Evolutionary conservation across 1,140 invertebrate species (phyloP).

Genomic region (Druon quercuslanigerum): DNA sequence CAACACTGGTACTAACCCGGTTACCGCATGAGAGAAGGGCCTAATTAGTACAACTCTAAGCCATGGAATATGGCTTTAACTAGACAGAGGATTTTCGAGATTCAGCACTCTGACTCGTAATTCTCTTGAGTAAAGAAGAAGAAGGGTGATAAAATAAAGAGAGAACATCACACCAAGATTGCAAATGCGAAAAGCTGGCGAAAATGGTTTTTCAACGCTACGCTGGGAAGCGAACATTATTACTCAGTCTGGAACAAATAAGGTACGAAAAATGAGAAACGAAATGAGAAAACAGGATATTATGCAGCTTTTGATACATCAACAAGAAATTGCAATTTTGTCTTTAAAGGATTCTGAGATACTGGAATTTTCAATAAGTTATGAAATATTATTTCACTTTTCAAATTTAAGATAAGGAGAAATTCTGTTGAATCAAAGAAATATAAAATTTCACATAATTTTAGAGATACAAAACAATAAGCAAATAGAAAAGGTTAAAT

Average conservation of each 20-base stretch:
- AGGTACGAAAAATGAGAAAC: background rate
- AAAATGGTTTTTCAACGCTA: background rate
- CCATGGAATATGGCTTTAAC: background rate
- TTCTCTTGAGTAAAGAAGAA: background rate
- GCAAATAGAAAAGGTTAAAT: too few species aligned
- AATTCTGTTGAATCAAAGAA: too few species aligned
- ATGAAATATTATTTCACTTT: too few species aligned
- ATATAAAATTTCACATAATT: too few species aligned
- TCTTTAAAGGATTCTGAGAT: too few species aligned
- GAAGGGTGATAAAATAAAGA: constrained; percentile 13
- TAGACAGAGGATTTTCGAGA: constrained; percentile 1
- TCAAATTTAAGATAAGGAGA: too few species aligned
- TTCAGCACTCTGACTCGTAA: background rate
- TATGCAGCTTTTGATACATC: background rate
- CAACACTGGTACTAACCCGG: background rate
- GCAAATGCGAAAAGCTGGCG: background rate
- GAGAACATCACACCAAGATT: constrained; percentile 14
- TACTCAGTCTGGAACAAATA: background rate
- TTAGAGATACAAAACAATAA: too few species aligned
- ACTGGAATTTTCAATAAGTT: too few species aligned
- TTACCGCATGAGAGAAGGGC: background rate
- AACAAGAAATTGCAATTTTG: background rate
- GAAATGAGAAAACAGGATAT: background rate
- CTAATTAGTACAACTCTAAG: background rate
- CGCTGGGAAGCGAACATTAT: background rate